Base-by-base conservation (phyloP, 2,888 invertebrate species). In the Tridacna crocea region DNA sequence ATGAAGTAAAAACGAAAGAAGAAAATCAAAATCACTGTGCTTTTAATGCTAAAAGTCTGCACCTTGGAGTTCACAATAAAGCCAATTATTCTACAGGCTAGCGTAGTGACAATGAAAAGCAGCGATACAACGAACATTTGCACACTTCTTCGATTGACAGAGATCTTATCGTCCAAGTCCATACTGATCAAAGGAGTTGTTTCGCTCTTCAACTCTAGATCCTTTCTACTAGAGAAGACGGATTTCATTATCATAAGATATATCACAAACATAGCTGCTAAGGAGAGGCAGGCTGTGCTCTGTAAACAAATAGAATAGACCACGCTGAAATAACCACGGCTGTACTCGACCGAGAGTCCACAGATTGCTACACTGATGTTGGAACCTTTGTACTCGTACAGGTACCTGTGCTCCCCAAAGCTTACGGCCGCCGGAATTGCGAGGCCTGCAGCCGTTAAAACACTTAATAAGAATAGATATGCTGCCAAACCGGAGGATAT, bases 1-100 rank as follows among this genome's bases (percentile, higher is more conserved):
- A 68, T n/a, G n/a, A 68, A 68, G 46, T 68, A 68, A 6, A 46
- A 11, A 68, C 68, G 68, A 2, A 19, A 68, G n/a, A 68, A 68
- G 3, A 68, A 68, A 17, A 11, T 27, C 2, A 68, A 8, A 11
- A 66, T 15, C 36, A 66, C 66, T 3, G 22, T 36, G 17, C 17
- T 36, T 15, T 47, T 46, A n/a, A 46, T 12, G 17, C 15, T 68
- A 15, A 68, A 68, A 19, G 0, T 8, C 24, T 26, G 19, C 66
- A n/a, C 10, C 17, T 24, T 12, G 0, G 6, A 0, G n/a, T 27
- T 46, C 12, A 46, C 47, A 15, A 19, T 22, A 68, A 46, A 46
- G 6, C 68, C 68, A 68, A 68, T 46, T 17, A 17, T 22, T 12
- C 46, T 17, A 17, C 66, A 66, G 10, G 66, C 46, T 36, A 36